Evolutionary conservation across 2,888 invertebrate genomes (phyloP).

Genomic region (Ceratothoa steindachneri): DNA sequence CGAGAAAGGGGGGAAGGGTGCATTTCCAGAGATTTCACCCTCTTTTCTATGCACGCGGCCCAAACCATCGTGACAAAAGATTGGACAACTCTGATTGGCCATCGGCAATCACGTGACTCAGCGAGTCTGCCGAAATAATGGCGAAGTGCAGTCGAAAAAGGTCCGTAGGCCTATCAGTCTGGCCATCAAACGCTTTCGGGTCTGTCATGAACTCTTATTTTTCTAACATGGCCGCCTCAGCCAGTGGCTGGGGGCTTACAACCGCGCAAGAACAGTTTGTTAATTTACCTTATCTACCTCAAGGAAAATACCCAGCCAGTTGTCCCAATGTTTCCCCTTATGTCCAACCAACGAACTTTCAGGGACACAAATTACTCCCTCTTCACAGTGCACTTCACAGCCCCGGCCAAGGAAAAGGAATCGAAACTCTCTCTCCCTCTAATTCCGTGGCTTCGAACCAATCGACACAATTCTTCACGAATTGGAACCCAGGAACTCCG

Average conservation of each 20-base stretch:
- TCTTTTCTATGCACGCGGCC: constrained; percentile 35
- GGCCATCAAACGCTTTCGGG: constrained; percentile 35
- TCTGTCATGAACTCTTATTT: constrained; percentile 42
- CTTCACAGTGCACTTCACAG: background rate
- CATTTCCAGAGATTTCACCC: constrained; percentile 22
- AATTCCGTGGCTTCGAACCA: background rate
- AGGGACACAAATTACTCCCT: background rate
- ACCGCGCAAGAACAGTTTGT: constrained; percentile 31
- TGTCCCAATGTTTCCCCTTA: constrained; percentile 22
- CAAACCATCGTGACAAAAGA: constrained; percentile 31
- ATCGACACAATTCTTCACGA: background rate
- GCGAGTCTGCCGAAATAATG: constrained; percentile 37
- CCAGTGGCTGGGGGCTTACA: constrained; percentile 29
- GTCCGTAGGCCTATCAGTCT: constrained; percentile 42
- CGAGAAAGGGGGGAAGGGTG: constrained; percentile 11
- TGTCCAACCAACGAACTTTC: background rate
- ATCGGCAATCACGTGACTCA: constrained; percentile 36
- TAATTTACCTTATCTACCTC: constrained; percentile 15
- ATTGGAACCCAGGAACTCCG: background rate
- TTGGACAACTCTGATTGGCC: constrained; percentile 32
- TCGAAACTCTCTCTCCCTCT: background rate
- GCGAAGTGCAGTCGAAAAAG: constrained; percentile 44
- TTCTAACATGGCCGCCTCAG: constrained; percentile 24
- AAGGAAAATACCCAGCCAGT: constrained; percentile 16
- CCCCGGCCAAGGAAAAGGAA: background rate